Evolutionary conservation across 2,888 invertebrate species (phyloP), one percentile per base, ranked within the genome.

Genomic region (Ennomos quercinarius): DNA sequence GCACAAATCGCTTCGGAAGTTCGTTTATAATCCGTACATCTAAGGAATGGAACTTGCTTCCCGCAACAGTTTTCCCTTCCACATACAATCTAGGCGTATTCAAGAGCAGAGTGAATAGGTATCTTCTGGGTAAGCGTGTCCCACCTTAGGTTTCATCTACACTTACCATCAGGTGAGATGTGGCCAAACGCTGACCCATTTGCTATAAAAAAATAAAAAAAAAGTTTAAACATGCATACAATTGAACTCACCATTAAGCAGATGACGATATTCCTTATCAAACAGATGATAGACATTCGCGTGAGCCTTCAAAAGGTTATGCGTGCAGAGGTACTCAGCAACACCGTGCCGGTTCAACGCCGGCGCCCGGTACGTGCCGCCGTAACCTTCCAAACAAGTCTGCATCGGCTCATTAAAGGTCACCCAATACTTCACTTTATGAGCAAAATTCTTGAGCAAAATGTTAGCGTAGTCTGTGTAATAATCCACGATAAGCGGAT

Each of bases 361-460:
- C 0, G 95, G 95, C 0, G 95, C 95, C 81, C 94, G 86, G 71
- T 93, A 94, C 38, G 93, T 93, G 27, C 93, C 93, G 2, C 94
- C 94, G 68, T 94, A 95, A 2, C 93, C 93, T 65, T 87, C 86
- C 60, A 90, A 78, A 70, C 94, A 93, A 43, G 93, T 91, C 70
- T 93, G 89, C 87, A 91, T 93, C 2, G 96, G 96, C 76, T 97
- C 97, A 77, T 97, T 97, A 67, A 97, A 94, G 0, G 97, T 97
- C 10, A 96, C 94, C 96, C 97, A 97, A 61, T 93, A 91, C 78
- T 94, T 94, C 8, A 96, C 95, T 75, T 94, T 93, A 68, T 93
- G 93, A 0, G 94, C 95, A 66, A 94, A 95, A 74, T 94, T 86
- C 51, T 93, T 91, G 64, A 95, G 94, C 57, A 95, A 76, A 36